Percentiles rank a stretch among this genome's conserved stretches.
Evolutionary conservation across 2,113 vertebrate genomes (phyloP).

Genomic region (Xenopus laevis): DNA sequence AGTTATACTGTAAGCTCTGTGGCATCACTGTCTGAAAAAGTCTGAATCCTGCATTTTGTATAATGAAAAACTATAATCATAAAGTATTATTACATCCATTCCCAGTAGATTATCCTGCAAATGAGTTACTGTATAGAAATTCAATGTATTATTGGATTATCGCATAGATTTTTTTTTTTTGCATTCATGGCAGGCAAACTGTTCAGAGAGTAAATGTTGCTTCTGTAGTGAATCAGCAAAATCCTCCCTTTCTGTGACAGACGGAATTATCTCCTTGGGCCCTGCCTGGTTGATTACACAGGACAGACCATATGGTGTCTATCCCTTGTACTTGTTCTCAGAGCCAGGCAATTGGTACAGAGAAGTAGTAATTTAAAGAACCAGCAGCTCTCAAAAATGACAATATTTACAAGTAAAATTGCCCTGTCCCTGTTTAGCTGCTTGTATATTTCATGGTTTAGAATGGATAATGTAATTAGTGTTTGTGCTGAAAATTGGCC

Average conservation of each 20-base stretch:
- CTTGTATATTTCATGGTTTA: neutral
- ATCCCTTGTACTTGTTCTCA: conserved; percentile 22
- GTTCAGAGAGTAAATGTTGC: neutral
- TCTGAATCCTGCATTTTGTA: no score
- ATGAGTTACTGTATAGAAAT: no score
- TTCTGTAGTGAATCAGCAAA: conserved; percentile 28
- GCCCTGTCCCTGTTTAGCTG: neutral
- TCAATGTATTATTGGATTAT: no score
- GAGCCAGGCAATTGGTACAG: conserved; percentile 11
- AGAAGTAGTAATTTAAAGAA: conserved; percentile 17
- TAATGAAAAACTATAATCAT: no score
- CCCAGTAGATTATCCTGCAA: no score
- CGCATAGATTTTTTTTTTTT: no score
- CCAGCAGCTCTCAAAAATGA: neutral
- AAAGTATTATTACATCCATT: no score
- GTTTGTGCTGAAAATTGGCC: no score
- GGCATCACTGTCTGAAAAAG: no score
- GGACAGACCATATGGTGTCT: conserved; percentile 44
- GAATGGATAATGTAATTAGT: no score
- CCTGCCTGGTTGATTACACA: conserved; percentile 35
- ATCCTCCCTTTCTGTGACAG: conserved; percentile 23
- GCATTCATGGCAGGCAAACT: no score
- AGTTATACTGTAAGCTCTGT: no score
- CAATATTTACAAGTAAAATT: conserved; percentile 3
- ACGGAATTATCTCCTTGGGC: conserved; percentile 38